These are phyloP conservation scores for Paramormyrops hopkinsi DNA, from an alignment of 2,797 vertebrate genomes.

Conservation along the genomic window DNA sequence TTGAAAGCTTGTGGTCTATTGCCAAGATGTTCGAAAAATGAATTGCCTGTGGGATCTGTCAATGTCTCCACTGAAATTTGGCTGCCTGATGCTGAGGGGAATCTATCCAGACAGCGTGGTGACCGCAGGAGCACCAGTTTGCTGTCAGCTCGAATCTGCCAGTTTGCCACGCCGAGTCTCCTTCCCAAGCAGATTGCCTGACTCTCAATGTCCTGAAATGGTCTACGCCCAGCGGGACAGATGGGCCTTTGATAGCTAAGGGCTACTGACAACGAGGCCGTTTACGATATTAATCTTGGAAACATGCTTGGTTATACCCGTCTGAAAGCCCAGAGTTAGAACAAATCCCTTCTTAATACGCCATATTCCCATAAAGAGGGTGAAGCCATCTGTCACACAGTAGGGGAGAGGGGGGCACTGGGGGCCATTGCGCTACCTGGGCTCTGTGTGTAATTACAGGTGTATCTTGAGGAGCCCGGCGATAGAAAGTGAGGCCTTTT, in stretches of 20 bases:
- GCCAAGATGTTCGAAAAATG: neutral
- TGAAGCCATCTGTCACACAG: constrained; percentile 62
- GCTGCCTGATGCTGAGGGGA: neutral
- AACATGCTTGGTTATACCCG: constrained; percentile 45
- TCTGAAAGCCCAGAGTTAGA: constrained; percentile 58
- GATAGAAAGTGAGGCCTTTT: constrained; percentile 63
- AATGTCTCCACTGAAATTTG: neutral
- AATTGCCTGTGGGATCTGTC: no score
- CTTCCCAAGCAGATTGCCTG: neutral
- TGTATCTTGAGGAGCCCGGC: constrained; percentile 49
- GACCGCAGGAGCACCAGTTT: neutral
- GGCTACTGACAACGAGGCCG: constrained; percentile 48
- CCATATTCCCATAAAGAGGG: constrained; percentile 53
- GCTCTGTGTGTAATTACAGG: constrained; percentile 61
- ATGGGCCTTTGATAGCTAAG: constrained; percentile 47
- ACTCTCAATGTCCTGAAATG: neutral
- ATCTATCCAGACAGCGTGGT: neutral
- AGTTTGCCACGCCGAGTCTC: neutral
- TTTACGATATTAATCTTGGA: constrained; percentile 60
- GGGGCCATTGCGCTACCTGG: constrained; percentile 47
- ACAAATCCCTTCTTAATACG: constrained; percentile 54
- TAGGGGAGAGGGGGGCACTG: constrained; percentile 36
- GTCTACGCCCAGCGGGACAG: constrained; percentile 40
- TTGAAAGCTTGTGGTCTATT: neutral
- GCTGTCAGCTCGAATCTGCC: neutral